Percentiles rank a stretch among this genome's conserved stretches.
Conservation (phyloP, 2,888 invertebrate genomes). For the Bombylius discolor region DNA sequence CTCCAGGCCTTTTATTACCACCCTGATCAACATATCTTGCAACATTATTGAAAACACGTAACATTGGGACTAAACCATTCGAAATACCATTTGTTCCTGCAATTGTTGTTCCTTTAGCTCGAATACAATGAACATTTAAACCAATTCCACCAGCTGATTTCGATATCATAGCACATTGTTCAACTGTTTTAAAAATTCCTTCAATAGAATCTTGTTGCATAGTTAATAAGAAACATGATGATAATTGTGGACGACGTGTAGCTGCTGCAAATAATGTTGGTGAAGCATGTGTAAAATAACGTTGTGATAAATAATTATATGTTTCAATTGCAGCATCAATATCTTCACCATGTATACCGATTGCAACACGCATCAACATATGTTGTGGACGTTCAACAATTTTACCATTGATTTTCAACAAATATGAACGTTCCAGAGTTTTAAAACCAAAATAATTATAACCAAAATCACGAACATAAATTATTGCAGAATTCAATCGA, state of each 20-base stretch:
- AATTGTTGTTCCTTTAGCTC: conserved; percentile 83
- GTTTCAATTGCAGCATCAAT: conserved; percentile 88
- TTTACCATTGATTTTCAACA: conserved; percentile 81
- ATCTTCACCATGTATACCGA: conserved; percentile 92
- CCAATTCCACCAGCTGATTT: conserved; percentile 98
- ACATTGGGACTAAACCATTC: conserved; percentile 92
- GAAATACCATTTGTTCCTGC: conserved; percentile 90
- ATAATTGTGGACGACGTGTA: conserved; percentile 80
- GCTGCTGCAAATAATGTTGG: conserved; percentile 95
- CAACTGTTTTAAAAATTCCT: conserved; percentile 84
- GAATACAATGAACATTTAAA: conserved; percentile 87
- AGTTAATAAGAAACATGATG: conserved; percentile 88
- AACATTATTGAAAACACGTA: conserved; percentile 89
- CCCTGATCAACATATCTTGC: conserved; percentile 97
- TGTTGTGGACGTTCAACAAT: conserved; percentile 95
- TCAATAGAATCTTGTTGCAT: conserved; percentile 93
- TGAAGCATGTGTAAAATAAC: conserved; percentile 95
- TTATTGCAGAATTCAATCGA: conserved; percentile 82
- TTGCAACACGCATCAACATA: conserved; percentile 94
- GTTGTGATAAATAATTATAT: conserved; percentile 87
- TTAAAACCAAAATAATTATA: conserved; percentile 99
- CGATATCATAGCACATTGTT: conserved; percentile 88
- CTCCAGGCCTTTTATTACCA: conserved; percentile 94
- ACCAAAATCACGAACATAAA: conserved; percentile 91
- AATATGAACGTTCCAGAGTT: conserved; percentile 89